Evolutionary conservation across 2,888 invertebrate species (phyloP), one percentile per base, ranked within the genome.

Genomic region (Buathra laborator): DNA sequence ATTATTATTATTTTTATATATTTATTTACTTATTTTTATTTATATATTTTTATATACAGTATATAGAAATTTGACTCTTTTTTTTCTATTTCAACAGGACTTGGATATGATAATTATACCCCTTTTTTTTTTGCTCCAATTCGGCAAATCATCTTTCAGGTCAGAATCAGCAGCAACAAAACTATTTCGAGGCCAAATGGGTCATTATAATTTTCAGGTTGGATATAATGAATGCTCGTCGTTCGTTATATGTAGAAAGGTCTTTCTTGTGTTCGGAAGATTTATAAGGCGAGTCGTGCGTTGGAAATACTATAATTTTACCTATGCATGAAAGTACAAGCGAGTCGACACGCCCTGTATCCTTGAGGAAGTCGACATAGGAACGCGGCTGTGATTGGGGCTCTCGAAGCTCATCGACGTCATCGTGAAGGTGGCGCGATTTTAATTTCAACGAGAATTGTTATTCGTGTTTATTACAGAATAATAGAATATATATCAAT

Each of bases 351-450:
- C 75, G 79, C 68, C 80, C 59, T 44, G 76, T 51, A 72, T 77
- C 84, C 84, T 81, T 81, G 81, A 66, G 59, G 72, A 67, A 67
- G 51, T 10, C 75, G 64, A 46, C 37, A 51, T 44, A 67, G 74
- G 76, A 81, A 81, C 79, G 48, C 64, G 82, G 66, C 67, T 67
- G 67, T 68, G 78, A 16, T 46, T 19, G 24, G 48, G 9, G 56
- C 43, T 78, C 72, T 37, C 37, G 37, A 72, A 59, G 59, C 72
- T 44, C 62, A 56, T 68, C 67, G 46, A 67, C 77, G 44, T 71
- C 70, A 67, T 37, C 29, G 44, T 32, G 19, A 67, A 78, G 51
- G 59, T 44, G 37, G 62, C 16, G 53, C 75, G 32, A 56, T 83
- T 68, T 29, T 62, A 51, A 66, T 79, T 70, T 56, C 46, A 62